Evolutionary conservation across 2,797 vertebrate genomes (phyloP).

Genomic region (Arnoldichthys spilopterus): DNA sequence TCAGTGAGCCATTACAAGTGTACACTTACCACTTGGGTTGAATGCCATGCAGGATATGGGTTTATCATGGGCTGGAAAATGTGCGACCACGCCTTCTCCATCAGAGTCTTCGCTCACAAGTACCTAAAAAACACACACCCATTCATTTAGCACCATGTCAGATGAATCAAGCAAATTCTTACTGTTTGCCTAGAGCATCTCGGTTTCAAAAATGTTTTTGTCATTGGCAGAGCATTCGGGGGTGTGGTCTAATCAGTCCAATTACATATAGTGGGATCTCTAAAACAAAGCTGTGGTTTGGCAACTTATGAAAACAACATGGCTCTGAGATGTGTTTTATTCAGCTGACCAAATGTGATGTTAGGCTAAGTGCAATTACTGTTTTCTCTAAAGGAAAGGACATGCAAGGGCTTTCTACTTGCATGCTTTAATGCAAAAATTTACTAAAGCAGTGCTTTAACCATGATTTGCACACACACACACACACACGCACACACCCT

Average conservation of each 20-base stretch:
- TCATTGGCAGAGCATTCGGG: constrained; percentile 36
- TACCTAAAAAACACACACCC: constrained; percentile 77
- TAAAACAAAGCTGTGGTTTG: constrained; percentile 36
- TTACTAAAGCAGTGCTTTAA: background rate
- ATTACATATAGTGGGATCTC: constrained; percentile 39
- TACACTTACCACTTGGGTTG: constrained; percentile 92
- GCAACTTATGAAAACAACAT: constrained; percentile 51
- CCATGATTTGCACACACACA: constrained; percentile 7
- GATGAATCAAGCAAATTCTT: constrained; percentile 17
- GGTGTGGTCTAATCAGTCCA: constrained; percentile 45
- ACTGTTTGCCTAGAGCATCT: constrained; percentile 47
- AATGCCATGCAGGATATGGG: constrained; percentile 99
- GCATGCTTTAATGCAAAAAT: background rate
- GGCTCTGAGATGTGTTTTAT: constrained; percentile 28
- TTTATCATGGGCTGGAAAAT: constrained; percentile 98
- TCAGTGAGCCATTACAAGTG: constrained; percentile 48
- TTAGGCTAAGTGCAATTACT: background rate
- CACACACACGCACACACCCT: constrained; percentile 26
- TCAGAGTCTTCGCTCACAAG: constrained; percentile 95
- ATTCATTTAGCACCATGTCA: background rate
- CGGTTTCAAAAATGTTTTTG: constrained; percentile 36
- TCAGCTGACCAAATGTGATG: constrained; percentile 22
- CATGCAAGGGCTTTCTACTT: background rate
- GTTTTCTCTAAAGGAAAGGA: background rate
- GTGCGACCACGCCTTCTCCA: constrained; percentile 93